Evolutionary conservation across 2,888 invertebrate genomes (phyloP), one percentile per base, ranked within the genome.

Genomic region (Parapristionchus giblindavisi): DNA sequence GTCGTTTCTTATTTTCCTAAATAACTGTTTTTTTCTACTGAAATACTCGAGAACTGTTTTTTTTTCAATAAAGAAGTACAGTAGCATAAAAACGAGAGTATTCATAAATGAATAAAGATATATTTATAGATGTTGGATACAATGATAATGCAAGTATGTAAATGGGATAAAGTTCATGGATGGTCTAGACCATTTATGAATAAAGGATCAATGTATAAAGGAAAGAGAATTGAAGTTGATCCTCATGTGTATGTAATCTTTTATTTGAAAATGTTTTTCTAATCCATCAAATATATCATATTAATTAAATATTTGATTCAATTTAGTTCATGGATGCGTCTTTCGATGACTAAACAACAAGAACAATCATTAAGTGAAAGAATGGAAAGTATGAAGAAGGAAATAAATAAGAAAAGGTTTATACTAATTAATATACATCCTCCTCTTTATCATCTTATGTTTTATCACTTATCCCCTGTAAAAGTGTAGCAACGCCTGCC

Each of bases 141-240:
- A 40, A 77, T 83, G 77, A 75, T 83, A 52, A 76, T 76, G 40
- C 81, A 81, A 73, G 83, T 83, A 4, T 81, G 80, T 34, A 78
- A 80, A 14, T 81, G 81, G 83, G 83, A 83, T 73, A 80, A 80
- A 32, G 78, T 78, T 63, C 79, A 79, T 61, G 83, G 83, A 76
- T 83, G 83, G 83, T 77, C 76, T 36, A 83, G 34, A 24, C 36
- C 38, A 54, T n/a, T n/a, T n/a, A 24, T 32, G 48, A 43, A 8
- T 5, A 38, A 43, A 21, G 27, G 38, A 36, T 3, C 17, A 17
- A 54, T 43, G 8, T 34, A 24, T 34, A 56, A 56, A 27, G 27
- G 21, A 56, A 70, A 36, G 54, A 70, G 70, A 54, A 54, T 70
- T 5, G 70, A 70, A 36, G 36, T 54, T 3, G 70, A 70, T 54